phyloP scores from a whole-genome alignment of 2,113 vertebrate species.

The Lontra canadensis region DNA sequence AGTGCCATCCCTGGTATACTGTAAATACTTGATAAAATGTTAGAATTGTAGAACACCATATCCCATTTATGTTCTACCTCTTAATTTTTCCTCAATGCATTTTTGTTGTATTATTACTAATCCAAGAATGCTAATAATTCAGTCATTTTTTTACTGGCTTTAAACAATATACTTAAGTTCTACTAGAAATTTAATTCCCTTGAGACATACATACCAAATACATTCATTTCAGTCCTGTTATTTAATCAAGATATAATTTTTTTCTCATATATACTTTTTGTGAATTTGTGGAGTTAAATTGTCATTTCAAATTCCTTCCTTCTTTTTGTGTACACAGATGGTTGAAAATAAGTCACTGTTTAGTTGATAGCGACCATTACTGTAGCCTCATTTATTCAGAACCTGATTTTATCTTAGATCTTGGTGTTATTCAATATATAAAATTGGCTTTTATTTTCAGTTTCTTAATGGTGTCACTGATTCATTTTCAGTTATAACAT shows the following conservation, averaged over 20 bases:
- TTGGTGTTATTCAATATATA: background rate
- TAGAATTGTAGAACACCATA: background rate
- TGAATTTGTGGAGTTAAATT: background rate
- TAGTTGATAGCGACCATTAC: background rate
- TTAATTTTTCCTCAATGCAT: background rate
- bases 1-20: background rate
- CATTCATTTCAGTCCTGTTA: background rate
- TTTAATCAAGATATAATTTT: background rate
- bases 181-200: background rate
- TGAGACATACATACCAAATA: background rate
- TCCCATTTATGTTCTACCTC: background rate
- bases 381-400: background rate
- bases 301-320: background rate
- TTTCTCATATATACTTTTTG: background rate
- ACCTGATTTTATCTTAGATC: background rate
- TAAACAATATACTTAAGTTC: background rate
- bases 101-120: background rate
- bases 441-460: background rate
- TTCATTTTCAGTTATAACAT: background rate
- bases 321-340: background rate
- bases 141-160: background rate
- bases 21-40: background rate
- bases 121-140: background rate
- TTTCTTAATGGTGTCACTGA: background rate
- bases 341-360: background rate